These are phyloP conservation scores for Zaprionus tsacasi DNA, from an alignment of 1,140 invertebrate species.

Conservation along the genomic window DNA sequence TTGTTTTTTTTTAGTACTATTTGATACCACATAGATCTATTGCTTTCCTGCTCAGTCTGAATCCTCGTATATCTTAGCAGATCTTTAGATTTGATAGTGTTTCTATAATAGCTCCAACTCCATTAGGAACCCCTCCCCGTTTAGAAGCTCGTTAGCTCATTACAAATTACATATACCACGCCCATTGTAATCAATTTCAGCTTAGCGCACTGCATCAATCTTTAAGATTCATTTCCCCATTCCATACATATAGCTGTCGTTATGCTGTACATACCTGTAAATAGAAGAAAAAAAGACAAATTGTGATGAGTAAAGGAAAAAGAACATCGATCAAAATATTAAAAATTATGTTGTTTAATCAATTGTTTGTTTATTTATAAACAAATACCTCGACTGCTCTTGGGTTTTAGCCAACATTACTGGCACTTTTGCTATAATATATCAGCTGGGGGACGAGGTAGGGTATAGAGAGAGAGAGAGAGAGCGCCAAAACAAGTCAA, in stretches of 20 bases:
- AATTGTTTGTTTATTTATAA: slow-evolving; percentile 48
- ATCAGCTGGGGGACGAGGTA: not conserved
- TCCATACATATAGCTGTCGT: not conserved
- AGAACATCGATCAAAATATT: slow-evolving; percentile 69
- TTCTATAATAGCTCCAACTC: no score
- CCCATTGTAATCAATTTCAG: slow-evolving; percentile 51
- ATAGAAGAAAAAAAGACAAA: slow-evolving; percentile 52
- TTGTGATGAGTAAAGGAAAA: slow-evolving; percentile 54
- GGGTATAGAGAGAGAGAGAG: not conserved
- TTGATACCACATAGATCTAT: no score
- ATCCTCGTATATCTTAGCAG: no score
- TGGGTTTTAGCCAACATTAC: slow-evolving; percentile 46
- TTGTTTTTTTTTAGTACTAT: no score
- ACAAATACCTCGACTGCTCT: not conserved
- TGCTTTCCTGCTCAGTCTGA: no score
- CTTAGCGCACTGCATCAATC: slow-evolving; percentile 66
- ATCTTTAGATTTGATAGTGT: no score
- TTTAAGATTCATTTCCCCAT: slow-evolving; percentile 10
- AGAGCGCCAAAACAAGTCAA: slow-evolving; percentile 1
- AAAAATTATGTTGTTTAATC: slow-evolving; percentile 68
- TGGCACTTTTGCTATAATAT: slow-evolving; percentile 41
- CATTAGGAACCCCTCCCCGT: no score
- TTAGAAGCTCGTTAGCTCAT: not conserved
- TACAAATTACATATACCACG: slow-evolving; percentile 4
- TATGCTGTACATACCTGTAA: slow-evolving; percentile 58